A percentile compares a stretch with the other conserved stretches of the same genome.
Conservation (phyloP, 2,797 vertebrate species). For the Semotilus atromaculatus region DNA sequence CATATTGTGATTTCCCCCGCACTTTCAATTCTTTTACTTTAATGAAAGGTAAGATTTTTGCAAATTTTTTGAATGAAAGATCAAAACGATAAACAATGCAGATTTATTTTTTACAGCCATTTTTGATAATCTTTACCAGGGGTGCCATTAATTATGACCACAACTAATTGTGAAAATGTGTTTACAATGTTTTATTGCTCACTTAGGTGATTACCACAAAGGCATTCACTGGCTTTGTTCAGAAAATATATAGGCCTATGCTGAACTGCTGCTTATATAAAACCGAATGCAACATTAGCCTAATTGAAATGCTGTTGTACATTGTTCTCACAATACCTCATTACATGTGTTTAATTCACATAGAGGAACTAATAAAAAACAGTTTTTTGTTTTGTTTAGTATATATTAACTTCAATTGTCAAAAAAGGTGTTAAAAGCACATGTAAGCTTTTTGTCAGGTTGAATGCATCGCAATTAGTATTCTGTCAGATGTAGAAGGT, state of each 20-base stretch:
- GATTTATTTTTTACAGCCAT: too few relatives aligned
- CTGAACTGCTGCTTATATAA: not conserved
- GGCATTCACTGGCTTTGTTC: not conserved
- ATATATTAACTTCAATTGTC: not conserved
- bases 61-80: rapidly evolving
- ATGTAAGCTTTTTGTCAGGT: not conserved
- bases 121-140: too few relatives aligned
- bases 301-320: not conserved
- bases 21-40: too few relatives aligned
- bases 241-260: not conserved
- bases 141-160: too few relatives aligned
- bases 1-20: too few relatives aligned
- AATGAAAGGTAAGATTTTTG: too few relatives aligned
- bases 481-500: not conserved
- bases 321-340: not conserved
- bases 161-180: conserved; percentile 7
- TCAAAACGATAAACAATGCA: too few relatives aligned
- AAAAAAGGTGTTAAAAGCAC: not conserved
- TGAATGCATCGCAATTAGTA: not conserved
- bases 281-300: not conserved
- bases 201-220: not conserved
- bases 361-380: not conserved
- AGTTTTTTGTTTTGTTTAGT: not conserved
- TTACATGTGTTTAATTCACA: not conserved
- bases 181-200: not conserved